Conservation (phyloP, 2,888 invertebrate species). For the Bibio marci region DNA sequence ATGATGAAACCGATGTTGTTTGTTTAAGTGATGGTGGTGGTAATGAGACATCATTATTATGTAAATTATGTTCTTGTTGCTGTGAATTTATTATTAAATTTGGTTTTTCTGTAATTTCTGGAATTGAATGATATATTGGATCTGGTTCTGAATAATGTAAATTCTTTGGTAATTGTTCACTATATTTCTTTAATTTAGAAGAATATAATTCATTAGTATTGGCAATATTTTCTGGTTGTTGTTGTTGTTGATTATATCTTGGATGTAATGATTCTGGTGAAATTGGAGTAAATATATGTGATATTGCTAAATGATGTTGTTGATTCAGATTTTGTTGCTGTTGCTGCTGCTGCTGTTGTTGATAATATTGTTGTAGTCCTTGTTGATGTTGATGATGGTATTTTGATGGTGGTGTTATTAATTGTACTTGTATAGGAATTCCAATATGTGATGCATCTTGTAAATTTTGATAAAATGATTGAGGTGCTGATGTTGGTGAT, state of each 20-base stretch:
- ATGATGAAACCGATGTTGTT: too few species aligned
- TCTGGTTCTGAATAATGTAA: constrained; percentile 31
- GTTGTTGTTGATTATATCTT: neutral
- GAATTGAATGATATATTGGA: constrained; percentile 24
- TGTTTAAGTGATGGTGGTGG: neutral
- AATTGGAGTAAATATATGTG: neutral
- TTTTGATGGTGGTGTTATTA: neutral
- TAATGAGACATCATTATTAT: neutral
- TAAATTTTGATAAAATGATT: neutral
- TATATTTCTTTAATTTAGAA: constrained; percentile 10
- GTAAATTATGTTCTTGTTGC: constrained; percentile 4
- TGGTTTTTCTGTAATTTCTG: neutral
- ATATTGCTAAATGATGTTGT: constrained; percentile 3
- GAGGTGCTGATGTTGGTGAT: constrained; percentile 1
- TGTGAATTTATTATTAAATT: neutral
- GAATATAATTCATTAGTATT: neutral
- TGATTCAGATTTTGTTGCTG: neutral
- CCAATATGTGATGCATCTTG: neutral
- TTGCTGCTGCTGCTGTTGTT: constrained; percentile 10
- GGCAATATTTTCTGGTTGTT: neutral
- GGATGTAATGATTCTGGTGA: constrained; percentile 1
- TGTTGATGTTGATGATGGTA: constrained; percentile 9
- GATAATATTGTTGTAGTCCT: constrained; percentile 3
- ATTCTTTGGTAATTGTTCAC: constrained; percentile 11
- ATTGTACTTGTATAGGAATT: neutral